Evolutionary conservation across 2,797 vertebrate species (phyloP).

Genomic region (Neoniphon sammara): DNA sequence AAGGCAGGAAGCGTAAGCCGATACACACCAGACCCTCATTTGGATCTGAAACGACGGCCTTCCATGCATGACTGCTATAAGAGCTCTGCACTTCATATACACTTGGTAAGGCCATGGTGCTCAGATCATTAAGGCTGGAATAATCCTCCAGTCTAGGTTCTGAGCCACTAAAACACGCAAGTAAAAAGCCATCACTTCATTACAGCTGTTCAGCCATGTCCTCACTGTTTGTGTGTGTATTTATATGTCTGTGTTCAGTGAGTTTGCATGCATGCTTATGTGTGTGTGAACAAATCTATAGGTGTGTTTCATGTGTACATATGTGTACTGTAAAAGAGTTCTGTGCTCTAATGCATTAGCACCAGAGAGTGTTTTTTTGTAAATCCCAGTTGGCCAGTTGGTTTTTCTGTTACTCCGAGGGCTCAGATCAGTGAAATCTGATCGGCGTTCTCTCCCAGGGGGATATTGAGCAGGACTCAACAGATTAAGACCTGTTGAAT

Average conservation of each 20-base stretch:
- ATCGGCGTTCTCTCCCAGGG: conserved; percentile 73
- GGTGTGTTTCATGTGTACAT: conserved; percentile 21
- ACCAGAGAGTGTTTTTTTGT: conserved; percentile 39
- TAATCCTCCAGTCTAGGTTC: conserved; percentile 71
- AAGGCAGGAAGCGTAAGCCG: conserved; percentile 76
- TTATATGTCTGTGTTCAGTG: background rate
- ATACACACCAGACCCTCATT: conserved; percentile 74
- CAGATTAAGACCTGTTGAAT: conserved; percentile 83
- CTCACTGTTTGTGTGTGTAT: background rate
- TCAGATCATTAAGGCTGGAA: conserved; percentile 69
- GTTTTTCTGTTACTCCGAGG: conserved; percentile 73
- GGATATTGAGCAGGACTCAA: conserved; percentile 78
- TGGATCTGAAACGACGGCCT: conserved; percentile 75
- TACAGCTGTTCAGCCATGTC: conserved; percentile 58
- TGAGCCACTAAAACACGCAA: conserved; percentile 61
- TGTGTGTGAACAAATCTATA: conserved; percentile 36
- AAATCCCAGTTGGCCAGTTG: conserved; percentile 71
- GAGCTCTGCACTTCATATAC: conserved; percentile 63
- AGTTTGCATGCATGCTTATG: background rate
- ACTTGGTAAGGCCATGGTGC: conserved; percentile 46
- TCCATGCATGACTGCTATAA: conserved; percentile 74
- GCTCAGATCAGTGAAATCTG: conserved; percentile 80
- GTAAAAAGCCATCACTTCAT: conserved; percentile 60
- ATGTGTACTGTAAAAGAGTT: conserved; percentile 54
- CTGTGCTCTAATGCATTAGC: conserved; percentile 48